Percentiles rank a stretch among this genome's conserved stretches.
Evolutionary conservation across 2,113 vertebrate genomes (phyloP).

Genomic region (Lagopus leucura): DNA sequence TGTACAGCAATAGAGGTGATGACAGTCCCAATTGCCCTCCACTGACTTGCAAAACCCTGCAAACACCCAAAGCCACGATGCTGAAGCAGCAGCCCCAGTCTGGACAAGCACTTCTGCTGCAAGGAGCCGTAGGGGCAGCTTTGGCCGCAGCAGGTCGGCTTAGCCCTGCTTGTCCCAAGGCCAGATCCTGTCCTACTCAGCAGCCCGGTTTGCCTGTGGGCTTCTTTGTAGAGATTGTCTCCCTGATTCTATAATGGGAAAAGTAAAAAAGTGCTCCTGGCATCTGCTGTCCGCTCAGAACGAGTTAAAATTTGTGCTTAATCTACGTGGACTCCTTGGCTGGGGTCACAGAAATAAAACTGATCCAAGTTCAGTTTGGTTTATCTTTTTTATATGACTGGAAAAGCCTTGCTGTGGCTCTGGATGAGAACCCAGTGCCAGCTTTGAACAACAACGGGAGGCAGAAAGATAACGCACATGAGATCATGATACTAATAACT

Average conservation of each 20-base stretch:
- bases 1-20: neutral
- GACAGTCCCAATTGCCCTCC: neutral
- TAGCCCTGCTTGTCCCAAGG: neutral
- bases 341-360: neutral
- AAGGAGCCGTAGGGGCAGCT: neutral
- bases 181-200: neutral
- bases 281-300: neutral
- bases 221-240: neutral
- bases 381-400: neutral
- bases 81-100: neutral
- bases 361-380: neutral
- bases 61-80: neutral
- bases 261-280: neutral
- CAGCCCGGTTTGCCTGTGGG: neutral
- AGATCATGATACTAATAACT: neutral
- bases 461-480: neutral
- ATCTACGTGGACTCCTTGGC: neutral
- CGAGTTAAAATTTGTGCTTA: neutral
- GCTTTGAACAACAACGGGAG: neutral
- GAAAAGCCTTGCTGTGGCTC: neutral
- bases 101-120: rapidly evolving
- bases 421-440: neutral
- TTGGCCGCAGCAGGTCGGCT: neutral
- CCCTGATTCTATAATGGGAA: neutral
- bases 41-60: neutral